Conservation (phyloP, 2,113 vertebrate genomes). For the Nettapus auritus region DNA sequence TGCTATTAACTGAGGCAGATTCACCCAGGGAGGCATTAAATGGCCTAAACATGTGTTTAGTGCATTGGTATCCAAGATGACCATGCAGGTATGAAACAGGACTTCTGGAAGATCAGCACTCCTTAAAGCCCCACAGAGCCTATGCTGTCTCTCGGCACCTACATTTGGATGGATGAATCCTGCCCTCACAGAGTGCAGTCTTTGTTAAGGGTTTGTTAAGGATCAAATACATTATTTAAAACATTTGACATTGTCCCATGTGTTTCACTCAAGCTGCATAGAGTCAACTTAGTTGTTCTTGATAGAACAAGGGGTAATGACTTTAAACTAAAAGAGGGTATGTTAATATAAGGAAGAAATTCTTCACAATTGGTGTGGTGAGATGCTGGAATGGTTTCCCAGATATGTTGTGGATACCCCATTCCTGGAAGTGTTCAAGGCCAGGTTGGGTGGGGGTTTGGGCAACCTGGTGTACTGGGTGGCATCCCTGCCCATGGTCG, state of each 20-base stretch:
- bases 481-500: neutral
- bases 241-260: neutral
- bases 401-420: neutral
- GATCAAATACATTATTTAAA: neutral
- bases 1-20: neutral
- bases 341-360: neutral
- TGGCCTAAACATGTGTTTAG: rapidly evolving
- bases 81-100: neutral
- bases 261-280: neutral
- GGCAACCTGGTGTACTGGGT: neutral
- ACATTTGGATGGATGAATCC: neutral
- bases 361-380: neutral
- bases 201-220: neutral
- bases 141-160: neutral
- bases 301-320: neutral
- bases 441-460: neutral
- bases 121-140: neutral
- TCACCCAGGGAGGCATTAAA: neutral
- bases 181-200: neutral
- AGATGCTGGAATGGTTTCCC: neutral
- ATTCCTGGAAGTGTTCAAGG: neutral
- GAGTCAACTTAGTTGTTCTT: neutral
- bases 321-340: neutral
- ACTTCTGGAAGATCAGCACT: neutral
- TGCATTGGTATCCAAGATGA: neutral